phyloP scores from a whole-genome alignment of 1,140 invertebrate species.

The Bombus cullumanus region DNA sequence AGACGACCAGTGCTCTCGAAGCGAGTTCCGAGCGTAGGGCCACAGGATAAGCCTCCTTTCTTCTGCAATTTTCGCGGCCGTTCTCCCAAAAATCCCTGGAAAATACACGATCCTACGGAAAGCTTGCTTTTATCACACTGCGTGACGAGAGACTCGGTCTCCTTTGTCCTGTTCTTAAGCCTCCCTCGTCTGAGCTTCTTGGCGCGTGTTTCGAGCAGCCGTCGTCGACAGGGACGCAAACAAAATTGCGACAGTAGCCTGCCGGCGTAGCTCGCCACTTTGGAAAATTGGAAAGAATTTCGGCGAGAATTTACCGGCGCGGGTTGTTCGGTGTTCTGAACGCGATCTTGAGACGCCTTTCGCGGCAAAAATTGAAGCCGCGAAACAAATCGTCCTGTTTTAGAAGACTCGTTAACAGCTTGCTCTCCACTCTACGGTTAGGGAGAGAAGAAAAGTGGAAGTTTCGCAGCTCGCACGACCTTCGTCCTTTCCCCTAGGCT shows the following conservation, averaged over 20 bases:
- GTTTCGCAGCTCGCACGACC: neutral
- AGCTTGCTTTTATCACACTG: slow-evolving; percentile 34
- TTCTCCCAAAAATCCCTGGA: slow-evolving; percentile 35
- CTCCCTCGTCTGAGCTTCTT: neutral
- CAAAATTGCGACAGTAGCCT: slow-evolving; percentile 8
- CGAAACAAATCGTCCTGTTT: slow-evolving; percentile 19
- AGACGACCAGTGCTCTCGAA: neutral
- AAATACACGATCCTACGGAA: slow-evolving; percentile 35
- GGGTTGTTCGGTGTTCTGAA: neutral
- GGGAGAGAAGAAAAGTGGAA: neutral
- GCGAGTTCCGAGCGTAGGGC: neutral
- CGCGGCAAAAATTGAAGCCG: neutral
- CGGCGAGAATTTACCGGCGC: neutral
- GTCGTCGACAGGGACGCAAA: neutral
- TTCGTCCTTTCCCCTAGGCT: neutral
- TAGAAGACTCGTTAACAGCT: neutral
- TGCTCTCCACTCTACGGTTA: too few species aligned
- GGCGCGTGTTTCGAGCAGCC: neutral
- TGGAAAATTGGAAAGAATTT: slow-evolving; percentile 35
- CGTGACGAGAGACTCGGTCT: slow-evolving; percentile 2
- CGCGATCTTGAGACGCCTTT: neutral
- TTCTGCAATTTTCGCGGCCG: slow-evolving; percentile 41
- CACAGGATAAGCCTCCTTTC: slow-evolving; percentile 33
- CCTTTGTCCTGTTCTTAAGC: slow-evolving; percentile 46
- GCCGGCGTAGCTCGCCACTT: neutral